Evolutionary conservation across 2,113 vertebrate species (phyloP), one percentile per base, ranked within the genome.

Genomic region (Elephantulus edwardii): DNA sequence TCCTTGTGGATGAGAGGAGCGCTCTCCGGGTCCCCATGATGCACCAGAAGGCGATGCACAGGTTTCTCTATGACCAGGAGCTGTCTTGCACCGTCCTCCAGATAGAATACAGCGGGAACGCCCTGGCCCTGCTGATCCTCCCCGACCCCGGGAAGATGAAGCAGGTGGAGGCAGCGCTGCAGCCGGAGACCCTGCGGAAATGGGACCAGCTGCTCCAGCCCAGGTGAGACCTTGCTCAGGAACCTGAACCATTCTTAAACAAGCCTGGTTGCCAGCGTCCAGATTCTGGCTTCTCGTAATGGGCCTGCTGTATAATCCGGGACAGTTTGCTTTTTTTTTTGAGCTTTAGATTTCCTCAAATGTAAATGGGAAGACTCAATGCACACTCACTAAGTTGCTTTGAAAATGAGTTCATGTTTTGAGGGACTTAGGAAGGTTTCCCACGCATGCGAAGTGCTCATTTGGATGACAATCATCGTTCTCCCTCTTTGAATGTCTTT

Each of bases 31-130:
- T 95, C 50, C 94, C 97, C 48, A 97, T 98, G 96, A 98, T 98
- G 98, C 96, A 96, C 62, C 96, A 97, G 17, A 97, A 95, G 40
- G 97, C 95, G 48, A 96, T 95, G 93, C 97, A 98, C 92, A 96
- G 97, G 81, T 96, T 94, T 90, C 92, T 96, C 12, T 93, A 98
- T 13, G 98, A 99, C 93, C 86, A 94, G 20, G 87, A 96, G 2
- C 89, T 98, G 4, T 97, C 97, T 35, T 98, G 98, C 80, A 95
- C 95, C 0, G 96, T 98, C 83, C 97, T 98, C 30, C 97, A 97
- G 90, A 97, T 99, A 0, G 97, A 98, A 1, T 99, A 98, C 96
- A 97, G 97, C 1, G 97, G 98, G 42, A 98, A 98, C 4, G 96
- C 97, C 40, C 96, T 95, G 33, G 92, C 97, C 91, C 95, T 99